These are phyloP conservation scores for Ichneumoninae sp. DNA, from an alignment of 2,888 invertebrate species.

Conservation along the genomic window DNA sequence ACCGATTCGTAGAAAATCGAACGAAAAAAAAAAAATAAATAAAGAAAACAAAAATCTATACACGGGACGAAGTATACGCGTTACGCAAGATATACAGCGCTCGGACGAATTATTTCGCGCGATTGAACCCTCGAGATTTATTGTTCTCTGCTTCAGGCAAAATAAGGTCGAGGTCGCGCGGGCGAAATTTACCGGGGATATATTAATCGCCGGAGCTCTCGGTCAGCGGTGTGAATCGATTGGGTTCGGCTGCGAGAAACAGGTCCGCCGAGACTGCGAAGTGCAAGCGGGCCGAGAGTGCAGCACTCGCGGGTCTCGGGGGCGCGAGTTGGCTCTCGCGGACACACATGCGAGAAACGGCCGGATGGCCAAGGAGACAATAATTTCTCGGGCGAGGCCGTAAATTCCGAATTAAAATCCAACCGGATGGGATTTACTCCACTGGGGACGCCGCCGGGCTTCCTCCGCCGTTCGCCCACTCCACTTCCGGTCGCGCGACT, in stretches of 20 bases:
- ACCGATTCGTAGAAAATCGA: background rate
- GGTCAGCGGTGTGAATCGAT: constrained; percentile 34
- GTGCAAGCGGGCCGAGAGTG: constrained; percentile 7
- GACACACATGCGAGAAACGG: constrained; percentile 7
- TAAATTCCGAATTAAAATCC: constrained; percentile 82
- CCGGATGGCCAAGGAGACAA: constrained; percentile 72
- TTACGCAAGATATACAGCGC: background rate
- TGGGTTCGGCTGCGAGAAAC: constrained; percentile 25
- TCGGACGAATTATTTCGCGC: constrained; percentile 13
- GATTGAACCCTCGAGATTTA: constrained; percentile 31
- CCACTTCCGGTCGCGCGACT: constrained; percentile 41
- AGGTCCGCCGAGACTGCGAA: constrained; percentile 23
- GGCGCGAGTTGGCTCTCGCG: background rate
- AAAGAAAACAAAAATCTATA: background rate
- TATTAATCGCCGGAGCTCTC: constrained; percentile 74
- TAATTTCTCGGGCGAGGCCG: constrained; percentile 75
- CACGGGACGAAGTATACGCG: background rate
- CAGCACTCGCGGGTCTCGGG: constrained; percentile 8
- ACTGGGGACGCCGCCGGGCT: constrained; percentile 70
- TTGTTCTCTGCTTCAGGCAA: constrained; percentile 7
- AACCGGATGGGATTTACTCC: constrained; percentile 80
- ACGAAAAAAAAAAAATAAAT: background rate
- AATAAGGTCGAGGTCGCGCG: constrained; percentile 18
- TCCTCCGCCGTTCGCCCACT: constrained; percentile 54
- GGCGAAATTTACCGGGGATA: constrained; percentile 62